A percentile compares a stretch with the other conserved stretches of the same genome.
phyloP scores from a whole-genome alignment of 2,113 vertebrate species.

The Kryptolebias marmoratus region DNA sequence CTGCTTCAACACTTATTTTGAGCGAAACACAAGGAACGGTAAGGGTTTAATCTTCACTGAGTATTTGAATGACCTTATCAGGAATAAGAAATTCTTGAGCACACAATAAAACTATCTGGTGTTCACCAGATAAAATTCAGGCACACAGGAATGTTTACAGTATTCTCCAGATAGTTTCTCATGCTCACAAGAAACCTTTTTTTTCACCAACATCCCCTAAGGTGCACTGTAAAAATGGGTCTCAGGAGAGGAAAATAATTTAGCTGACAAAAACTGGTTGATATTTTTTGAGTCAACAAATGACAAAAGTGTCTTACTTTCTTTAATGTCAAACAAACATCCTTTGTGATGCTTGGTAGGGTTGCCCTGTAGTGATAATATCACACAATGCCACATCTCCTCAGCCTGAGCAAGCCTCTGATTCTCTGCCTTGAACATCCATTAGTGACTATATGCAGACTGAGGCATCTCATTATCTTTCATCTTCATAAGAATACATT shows the following conservation, averaged over 20 bases:
- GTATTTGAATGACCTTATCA: too few species aligned
- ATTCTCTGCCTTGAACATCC: slow-evolving; percentile 54
- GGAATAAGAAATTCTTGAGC: too few species aligned
- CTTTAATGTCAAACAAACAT: slow-evolving; percentile 64
- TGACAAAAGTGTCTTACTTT: slow-evolving; percentile 29
- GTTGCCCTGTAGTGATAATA: slow-evolving; percentile 48
- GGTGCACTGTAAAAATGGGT: slow-evolving; percentile 26
- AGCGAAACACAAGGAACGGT: too few species aligned
- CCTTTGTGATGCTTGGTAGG: slow-evolving; percentile 35
- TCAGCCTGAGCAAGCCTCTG: slow-evolving; percentile 55
- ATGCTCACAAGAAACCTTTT: too few species aligned
- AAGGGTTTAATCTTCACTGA: too few species aligned
- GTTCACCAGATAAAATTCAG: too few species aligned
- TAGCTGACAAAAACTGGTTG: slow-evolving; percentile 8
- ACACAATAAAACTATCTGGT: too few species aligned
- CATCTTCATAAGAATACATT: slow-evolving; percentile 55
- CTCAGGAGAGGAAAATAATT: slow-evolving; percentile 13
- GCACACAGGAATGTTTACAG: too few species aligned
- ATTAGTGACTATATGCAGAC: slow-evolving; percentile 64
- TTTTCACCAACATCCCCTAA: too few species aligned
- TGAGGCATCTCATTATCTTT: slow-evolving; percentile 68
- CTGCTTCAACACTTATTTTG: too few species aligned
- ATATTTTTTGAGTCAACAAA: slow-evolving; percentile 32
- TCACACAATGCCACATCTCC: slow-evolving; percentile 34
- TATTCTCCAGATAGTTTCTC: too few species aligned